A percentile compares a stretch with the other conserved stretches of the same genome.
Evolutionary conservation across 2,113 vertebrate species (phyloP).

Genomic region (Falcunculus frontatus): DNA sequence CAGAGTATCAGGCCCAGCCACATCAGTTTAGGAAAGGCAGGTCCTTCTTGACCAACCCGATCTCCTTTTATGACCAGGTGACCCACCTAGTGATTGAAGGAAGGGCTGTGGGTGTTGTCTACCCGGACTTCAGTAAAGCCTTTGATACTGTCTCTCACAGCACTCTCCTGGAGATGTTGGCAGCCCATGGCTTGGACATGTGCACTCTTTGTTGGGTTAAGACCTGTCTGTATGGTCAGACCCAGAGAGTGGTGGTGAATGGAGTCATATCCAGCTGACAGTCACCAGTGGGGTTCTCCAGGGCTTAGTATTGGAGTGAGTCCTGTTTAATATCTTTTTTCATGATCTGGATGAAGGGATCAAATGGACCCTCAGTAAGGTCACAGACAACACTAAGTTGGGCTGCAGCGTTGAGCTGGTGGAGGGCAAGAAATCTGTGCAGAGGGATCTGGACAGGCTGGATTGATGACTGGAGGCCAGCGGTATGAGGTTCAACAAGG

Average conservation of each 20-base stretch:
- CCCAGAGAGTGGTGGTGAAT: background rate
- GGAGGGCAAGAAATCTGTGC: background rate
- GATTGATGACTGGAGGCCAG: background rate
- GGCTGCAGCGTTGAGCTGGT: background rate
- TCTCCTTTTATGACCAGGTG: background rate
- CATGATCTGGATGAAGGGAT: background rate
- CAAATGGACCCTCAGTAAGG: background rate
- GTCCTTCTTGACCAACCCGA: background rate
- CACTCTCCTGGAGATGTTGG: background rate
- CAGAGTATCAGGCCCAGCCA: background rate
- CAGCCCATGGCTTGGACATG: background rate
- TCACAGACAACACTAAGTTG: background rate
- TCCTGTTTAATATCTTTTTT: background rate
- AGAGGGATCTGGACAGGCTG: background rate
- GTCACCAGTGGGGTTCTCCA: background rate
- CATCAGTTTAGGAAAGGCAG: background rate
- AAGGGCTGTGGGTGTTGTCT: background rate
- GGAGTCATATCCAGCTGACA: accelerated
- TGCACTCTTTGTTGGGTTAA: background rate
- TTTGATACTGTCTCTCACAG: background rate
- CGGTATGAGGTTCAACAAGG: background rate
- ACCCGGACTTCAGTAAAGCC: background rate
- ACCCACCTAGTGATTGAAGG: too few relatives aligned
- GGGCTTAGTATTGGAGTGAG: background rate
- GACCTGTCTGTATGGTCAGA: accelerated